Percentiles rank a stretch among this genome's conserved stretches.
These are phyloP conservation scores for Metallyticus violacea DNA, from an alignment of 2,888 invertebrate genomes.

Conservation along the genomic window DNA sequence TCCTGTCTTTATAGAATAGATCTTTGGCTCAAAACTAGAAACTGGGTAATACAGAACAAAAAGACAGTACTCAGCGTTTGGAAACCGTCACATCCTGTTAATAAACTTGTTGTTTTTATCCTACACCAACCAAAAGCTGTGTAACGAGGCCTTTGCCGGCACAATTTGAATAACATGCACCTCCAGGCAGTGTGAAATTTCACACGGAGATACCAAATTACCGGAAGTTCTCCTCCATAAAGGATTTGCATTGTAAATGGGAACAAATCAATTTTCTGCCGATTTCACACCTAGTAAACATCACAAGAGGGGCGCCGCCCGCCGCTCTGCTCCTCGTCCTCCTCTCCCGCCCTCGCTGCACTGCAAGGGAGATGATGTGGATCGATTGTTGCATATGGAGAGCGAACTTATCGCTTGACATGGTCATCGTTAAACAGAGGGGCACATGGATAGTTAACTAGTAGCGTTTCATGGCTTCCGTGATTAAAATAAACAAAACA, in stretches of 20 bases:
- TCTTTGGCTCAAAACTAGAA: too few relatives aligned
- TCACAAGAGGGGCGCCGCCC: constrained; percentile 14
- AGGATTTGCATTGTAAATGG: constrained; percentile 34
- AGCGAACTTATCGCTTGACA: too few relatives aligned
- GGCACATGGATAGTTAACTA: not conserved
- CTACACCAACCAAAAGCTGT: not conserved
- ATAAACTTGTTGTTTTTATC: not conserved
- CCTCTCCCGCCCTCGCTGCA: not conserved
- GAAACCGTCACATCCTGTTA: not conserved
- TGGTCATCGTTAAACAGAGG: not conserved
- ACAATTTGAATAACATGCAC: constrained; percentile 9
- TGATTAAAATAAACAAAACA: not conserved
- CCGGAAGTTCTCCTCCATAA: constrained; percentile 23
- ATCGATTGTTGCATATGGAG: not conserved
- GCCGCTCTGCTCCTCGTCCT: too few relatives aligned
- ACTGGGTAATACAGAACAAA: not conserved
- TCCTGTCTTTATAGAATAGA: too few relatives aligned
- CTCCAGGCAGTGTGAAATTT: not conserved
- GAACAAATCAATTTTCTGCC: constrained; percentile 37
- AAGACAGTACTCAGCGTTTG: not conserved
- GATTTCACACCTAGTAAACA: constrained; percentile 38
- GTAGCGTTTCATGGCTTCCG: not conserved
- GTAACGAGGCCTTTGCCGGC: not conserved
- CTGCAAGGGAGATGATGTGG: not conserved
- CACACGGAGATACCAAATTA: constrained; percentile 22